Evolutionary conservation across 2,113 vertebrate species (phyloP), one percentile per base, ranked within the genome.

Genomic region (Paradoxurus hermaphroditus): DNA sequence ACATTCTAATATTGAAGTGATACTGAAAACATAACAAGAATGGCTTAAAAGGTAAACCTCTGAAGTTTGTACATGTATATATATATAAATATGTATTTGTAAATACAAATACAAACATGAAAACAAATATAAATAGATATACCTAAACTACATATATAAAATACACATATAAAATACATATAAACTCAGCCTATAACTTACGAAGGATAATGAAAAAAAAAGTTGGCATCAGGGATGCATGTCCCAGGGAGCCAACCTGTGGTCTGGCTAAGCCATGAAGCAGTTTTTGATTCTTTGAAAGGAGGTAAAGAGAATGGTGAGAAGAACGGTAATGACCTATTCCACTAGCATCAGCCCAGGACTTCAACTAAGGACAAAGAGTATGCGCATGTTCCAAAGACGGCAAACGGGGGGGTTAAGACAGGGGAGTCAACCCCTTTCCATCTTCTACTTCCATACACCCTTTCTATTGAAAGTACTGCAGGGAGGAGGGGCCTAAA

Each of bases 321-420:
- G 18, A 85, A 88, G 39, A 18, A 53, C 0, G 0, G 1, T 59
- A 44, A n/a, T 79, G 46, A 53, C 15, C 21, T 49, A 51, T 18
- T 49, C 23, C 23, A 44, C 1, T 0, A 15, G 51, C 59, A 53
- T 13, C 25, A 59, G 39, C 36, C 51, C 10, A 39, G 73, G 67
- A 39, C 65, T 78, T 65, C 13, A 78, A 3, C 2, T 13, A n/a
- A 39, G 25, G 51, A 73, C 31, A 53, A 39, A 65, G 49, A 36
- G 21, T 5, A 34, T 0, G 1, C 27, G 27, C 21, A 56, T 15
- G 4, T 21, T 67, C 53, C 59, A 7, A 91, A 59, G 67, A 72
- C 0, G 65, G 65, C 7, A n/a, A 63, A 59, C 1, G 7, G 1
- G 11, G 1, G 11, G 15, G 72, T 56, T 23, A 8, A 63, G 51